Evolutionary conservation across 2,113 vertebrate species (phyloP).

Genomic region (rabbit (Oryctolagus cuniculus)): mOryCun1.1 NC_091443.1:13186001-13186500

Average conservation of each 20-base stretch:
- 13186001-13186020: too few relatives aligned
- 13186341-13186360: not conserved
- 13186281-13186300: not conserved
- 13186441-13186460: too few relatives aligned
- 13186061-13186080: not conserved
- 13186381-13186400: not conserved
- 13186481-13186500: too few relatives aligned
- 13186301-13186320: not conserved
- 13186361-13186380: not conserved
- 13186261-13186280: not conserved
- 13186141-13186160: not conserved
- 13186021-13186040: not conserved
- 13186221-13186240: not conserved
- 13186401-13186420: not conserved
- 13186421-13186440: not conserved
- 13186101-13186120: not conserved
- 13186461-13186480: too few relatives aligned
- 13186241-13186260: not conserved
- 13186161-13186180: slow-evolving; percentile 25
- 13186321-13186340: slow-evolving; percentile 18
- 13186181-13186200: not conserved
- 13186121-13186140: not conserved
- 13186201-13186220: not conserved
- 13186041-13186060: not conserved
- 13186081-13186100: not conserved